Percentiles rank a stretch among this genome's conserved stretches.
Conservation (phyloP, 2,113 vertebrate genomes). For the Crotalus helleri region DNA sequence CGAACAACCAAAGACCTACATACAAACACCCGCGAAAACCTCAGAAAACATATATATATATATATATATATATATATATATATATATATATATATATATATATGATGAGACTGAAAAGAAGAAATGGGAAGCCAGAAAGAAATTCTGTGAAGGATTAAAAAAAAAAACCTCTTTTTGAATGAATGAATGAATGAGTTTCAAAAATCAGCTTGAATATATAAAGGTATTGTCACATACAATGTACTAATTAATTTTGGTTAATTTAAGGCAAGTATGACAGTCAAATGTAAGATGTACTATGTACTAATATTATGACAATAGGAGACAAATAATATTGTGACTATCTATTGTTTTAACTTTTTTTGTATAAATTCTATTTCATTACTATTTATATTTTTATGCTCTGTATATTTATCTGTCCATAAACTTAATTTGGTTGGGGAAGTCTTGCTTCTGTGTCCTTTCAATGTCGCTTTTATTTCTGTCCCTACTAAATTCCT, state of each 20-base stretch:
- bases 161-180: not conserved
- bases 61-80: too few relatives aligned
- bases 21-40: too few relatives aligned
- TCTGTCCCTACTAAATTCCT: not conserved
- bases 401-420: not conserved
- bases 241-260: not conserved
- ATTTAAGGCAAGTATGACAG: not conserved
- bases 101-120: not conserved
- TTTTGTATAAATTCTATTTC: not conserved
- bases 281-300: not conserved
- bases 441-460: not conserved
- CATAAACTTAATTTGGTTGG: not conserved
- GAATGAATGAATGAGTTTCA: not conserved
- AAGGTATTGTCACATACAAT: not conserved
- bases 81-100: too few relatives aligned
- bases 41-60: too few relatives aligned
- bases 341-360: not conserved
- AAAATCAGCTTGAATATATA: not conserved
- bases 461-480: not conserved
- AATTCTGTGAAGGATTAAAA: not conserved
- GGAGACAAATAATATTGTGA: not conserved
- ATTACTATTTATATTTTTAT: not conserved
- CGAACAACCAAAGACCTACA: too few relatives aligned
- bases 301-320: not conserved
- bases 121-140: not conserved